Evolutionary conservation across 1,140 invertebrate species (phyloP), one percentile per base, ranked within the genome.

Genomic region (Drosophila ficusphila): DNA sequence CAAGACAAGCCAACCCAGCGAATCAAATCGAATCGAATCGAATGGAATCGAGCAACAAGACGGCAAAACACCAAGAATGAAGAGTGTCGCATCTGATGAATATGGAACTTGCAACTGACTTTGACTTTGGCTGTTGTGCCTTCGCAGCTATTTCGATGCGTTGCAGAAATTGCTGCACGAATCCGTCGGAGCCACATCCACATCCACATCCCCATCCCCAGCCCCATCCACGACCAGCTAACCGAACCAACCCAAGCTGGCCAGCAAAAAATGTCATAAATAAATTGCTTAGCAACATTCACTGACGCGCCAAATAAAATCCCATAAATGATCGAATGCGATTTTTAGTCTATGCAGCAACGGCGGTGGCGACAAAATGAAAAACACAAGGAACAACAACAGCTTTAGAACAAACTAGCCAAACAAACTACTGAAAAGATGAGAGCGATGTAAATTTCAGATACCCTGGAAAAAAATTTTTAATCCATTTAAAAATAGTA

Each of bases 241-340:
- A 38, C 12, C 33, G 14, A 52, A 25, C 39, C 58, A 64, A 36
- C 41, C 52, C 47, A 39, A 33, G 57, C 31, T 39, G 34, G 79
- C 48, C 51, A 81, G 64, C 60, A 90, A 85, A 89, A 90, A 90
- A 90, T 90, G 83, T 89, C 89, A 90, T 90, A 90, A 90, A 90
- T 90, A 90, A 90, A 90, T 90, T 88, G 76, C 76, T 85, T 79
- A 85, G 78, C 85, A 90, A 90, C 89, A 90, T 90, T 90, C 90
- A 82, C 77, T 90, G 89, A 85, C 89, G 83, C 85, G 83, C 89
- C 89, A 90, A 90, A 90, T 90, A 90, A 90, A 90, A 89, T 82
- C 68, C 89, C 83, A 90, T 90, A 90, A 89, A 90, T 86, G 89
- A 90, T 90, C 89, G 89, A 90, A 77, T 85, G 77, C 81, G 89